Percentiles rank a stretch among this genome's conserved stretches.
Evolutionary conservation across 2,888 invertebrate species (phyloP).

Genomic region (Monoplex corrugatus): DNA sequence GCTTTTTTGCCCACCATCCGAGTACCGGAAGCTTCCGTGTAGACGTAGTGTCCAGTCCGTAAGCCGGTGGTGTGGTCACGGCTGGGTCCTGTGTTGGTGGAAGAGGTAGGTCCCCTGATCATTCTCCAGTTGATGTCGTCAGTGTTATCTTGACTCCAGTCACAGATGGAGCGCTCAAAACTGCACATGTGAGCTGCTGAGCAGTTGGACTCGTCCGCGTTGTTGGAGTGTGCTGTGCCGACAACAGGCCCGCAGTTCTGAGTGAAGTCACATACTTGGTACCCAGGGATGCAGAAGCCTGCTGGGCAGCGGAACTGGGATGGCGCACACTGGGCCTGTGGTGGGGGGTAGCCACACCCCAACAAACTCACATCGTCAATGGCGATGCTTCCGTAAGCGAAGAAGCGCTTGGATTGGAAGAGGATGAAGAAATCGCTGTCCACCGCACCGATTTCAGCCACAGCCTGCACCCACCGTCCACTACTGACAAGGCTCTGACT

Average conservation of each 20-base stretch:
- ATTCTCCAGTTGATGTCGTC: conserved; percentile 77
- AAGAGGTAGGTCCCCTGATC: conserved; percentile 66
- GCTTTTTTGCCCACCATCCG: conserved; percentile 70
- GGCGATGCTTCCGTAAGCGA: conserved; percentile 67
- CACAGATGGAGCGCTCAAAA: conserved; percentile 76
- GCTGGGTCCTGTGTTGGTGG: conserved; percentile 74
- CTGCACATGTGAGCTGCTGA: conserved; percentile 65
- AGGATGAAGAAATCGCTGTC: conserved; percentile 65
- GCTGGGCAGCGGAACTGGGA: conserved; percentile 66
- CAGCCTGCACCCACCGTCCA: conserved; percentile 67
- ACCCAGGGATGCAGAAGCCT: conserved; percentile 72
- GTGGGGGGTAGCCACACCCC: conserved; percentile 69
- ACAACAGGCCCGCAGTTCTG: conserved; percentile 78
- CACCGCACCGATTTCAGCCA: conserved; percentile 72
- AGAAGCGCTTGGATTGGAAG: conserved; percentile 67
- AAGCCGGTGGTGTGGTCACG: conserved; percentile 73
- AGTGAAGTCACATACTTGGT: conserved; percentile 72
- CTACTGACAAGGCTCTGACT: conserved; percentile 58
- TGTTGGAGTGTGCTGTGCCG: conserved; percentile 64
- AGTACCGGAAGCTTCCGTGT: conserved; percentile 75
- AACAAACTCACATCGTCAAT: conserved; percentile 74
- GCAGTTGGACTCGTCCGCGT: conserved; percentile 54
- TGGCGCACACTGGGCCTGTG: conserved; percentile 62
- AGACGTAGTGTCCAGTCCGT: conserved; percentile 73
- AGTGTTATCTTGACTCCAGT: conserved; percentile 72